Evolutionary conservation across 2,888 invertebrate species (phyloP).

Genomic region (Ectemnius continuus): DNA sequence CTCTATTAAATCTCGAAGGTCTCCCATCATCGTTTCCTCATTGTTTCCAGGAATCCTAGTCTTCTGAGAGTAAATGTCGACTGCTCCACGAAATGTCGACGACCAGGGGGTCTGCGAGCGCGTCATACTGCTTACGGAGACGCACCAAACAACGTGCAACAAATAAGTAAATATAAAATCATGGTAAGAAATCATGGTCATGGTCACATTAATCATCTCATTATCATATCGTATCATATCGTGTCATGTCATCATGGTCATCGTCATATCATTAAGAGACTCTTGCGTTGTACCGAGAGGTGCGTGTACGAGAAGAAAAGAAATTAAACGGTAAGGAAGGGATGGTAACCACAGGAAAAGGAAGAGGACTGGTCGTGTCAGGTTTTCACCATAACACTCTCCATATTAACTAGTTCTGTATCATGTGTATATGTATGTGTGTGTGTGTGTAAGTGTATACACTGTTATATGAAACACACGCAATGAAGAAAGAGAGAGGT

Average conservation of each 20-base stretch:
- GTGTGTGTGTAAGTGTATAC: neutral
- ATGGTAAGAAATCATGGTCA: slow-evolving; percentile 74
- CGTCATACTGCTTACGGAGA: slow-evolving; percentile 75
- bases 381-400: neutral
- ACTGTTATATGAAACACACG: too few species aligned
- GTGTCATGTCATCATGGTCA: slow-evolving; percentile 69
- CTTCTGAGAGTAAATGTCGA: neutral
- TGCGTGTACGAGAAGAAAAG: slow-evolving; percentile 57
- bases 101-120: slow-evolving; percentile 64
- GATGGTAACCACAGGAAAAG: slow-evolving; percentile 12
- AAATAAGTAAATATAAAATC: slow-evolving; percentile 75
- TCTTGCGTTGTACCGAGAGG: slow-evolving; percentile 58
- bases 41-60: neutral
- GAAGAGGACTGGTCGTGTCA: neutral
- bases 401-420: neutral
- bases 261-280: slow-evolving; percentile 66
- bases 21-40: neutral
- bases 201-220: slow-evolving; percentile 74
- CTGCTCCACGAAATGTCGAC: slow-evolving; percentile 57
- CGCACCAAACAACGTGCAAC: slow-evolving; percentile 77
- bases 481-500: too few species aligned
- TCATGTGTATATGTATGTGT: neutral
- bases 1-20: neutral
- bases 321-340: slow-evolving; percentile 27
- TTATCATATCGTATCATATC: slow-evolving; percentile 71